Base-by-base conservation (phyloP, 1,140 invertebrate genomes). In the Micrasema longulum region DNA sequence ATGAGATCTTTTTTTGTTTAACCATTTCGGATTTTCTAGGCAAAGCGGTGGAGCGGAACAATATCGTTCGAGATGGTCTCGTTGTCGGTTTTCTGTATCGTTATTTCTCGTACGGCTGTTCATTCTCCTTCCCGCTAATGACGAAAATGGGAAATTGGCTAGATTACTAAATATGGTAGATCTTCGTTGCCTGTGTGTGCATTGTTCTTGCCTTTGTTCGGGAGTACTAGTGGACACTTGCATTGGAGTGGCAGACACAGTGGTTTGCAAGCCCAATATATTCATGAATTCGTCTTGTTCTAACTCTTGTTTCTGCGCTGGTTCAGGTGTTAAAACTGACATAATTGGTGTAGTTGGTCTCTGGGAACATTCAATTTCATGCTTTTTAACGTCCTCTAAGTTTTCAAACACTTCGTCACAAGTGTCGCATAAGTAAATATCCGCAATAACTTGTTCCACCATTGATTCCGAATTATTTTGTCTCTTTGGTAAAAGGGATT, bases 361-460 rank as follows among this genome's bases (percentile, higher is more conserved):
- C 12, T 60, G 48, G 1, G 73, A 69, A 77, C 84, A 85, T 14
- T 83, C 77, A 76, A 81, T 81, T 76, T 85, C 83, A 76, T 85
- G 83, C 12, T 78, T 78, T 74, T 78, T 78, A 36, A 84, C 72
- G 48, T 79, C 71, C 35, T 83, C 79, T 43, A 81, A 74, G 71
- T 82, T 84, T 57, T 85, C 81, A 79, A 85, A 84, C 66, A 83
- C 81, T 74, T 81, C 90, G 80, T 92, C 91, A 79, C 91, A 92
- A 77, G 89, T 90, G 75, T 92, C 91, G 78, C 91, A 92, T 9
- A 92, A 82, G 80, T 91, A 92, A 76, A 92, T 91, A 77, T 92
- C 90, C 50, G 88, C 85, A 0, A 79, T 79, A 1, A 84, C 80
- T 55, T 87, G 86, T 74, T 88, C 86, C 45, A 87, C 85, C 78